Percentiles rank a stretch among this genome's conserved stretches.
phyloP scores from a whole-genome alignment of 2,797 vertebrate species.

The Coluber constrictor region DNA sequence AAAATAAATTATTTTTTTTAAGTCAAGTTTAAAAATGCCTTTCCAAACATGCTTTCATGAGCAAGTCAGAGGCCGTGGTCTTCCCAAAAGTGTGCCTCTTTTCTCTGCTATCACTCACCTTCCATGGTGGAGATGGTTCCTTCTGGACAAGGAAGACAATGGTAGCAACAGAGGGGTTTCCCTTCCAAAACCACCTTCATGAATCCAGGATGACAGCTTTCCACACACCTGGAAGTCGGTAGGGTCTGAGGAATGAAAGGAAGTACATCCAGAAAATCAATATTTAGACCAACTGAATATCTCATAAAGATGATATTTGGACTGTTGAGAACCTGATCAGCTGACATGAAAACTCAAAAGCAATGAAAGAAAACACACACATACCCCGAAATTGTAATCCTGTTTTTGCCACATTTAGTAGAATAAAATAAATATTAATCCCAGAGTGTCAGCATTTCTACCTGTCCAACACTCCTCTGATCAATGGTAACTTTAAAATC shows the following conservation, averaged over 20 bases:
- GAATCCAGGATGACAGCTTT: background rate
- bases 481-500: too few species aligned
- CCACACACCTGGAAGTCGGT: background rate
- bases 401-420: background rate
- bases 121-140: background rate
- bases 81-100: background rate
- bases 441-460: too few species aligned
- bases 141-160: background rate
- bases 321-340: background rate
- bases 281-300: background rate
- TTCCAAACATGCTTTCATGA: background rate
- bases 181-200: background rate
- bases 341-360: background rate
- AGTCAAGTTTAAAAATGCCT: background rate
- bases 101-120: background rate
- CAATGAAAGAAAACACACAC: too few species aligned
- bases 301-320: background rate
- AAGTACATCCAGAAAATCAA: background rate
- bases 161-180: background rate
- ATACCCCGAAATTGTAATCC: background rate
- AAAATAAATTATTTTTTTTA: background rate
- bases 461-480: too few species aligned
- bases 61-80: background rate
- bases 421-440: background rate
- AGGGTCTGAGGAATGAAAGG: background rate